Base-by-base conservation (phyloP, 1,140 invertebrate genomes). In the Cydia amplana region DNA sequence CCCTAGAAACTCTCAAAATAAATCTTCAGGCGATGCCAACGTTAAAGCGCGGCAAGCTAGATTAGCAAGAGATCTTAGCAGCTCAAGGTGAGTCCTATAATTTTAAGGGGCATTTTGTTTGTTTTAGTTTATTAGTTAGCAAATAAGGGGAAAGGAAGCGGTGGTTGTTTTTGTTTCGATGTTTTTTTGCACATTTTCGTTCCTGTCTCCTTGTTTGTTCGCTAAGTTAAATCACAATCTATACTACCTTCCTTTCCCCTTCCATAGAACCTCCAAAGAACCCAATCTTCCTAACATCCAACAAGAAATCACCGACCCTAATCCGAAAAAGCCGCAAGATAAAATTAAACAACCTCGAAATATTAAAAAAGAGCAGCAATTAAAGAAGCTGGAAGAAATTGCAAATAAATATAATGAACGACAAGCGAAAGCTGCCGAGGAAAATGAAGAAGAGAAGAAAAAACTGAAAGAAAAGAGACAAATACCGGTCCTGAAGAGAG, bases 71-170 rank as follows among this genome's bases (percentile, higher is more conserved):
- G 91, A 93, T 67, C 80, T 91, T 5, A 93, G 88, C 77, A 91
- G 85, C 77, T 85, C 89, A 63, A 93, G 91, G 90, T 91, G 84
- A 60, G 75, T 77, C 70, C 20, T 9, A 4, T 46, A 36, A 76
- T 79, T 67, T 60, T 36, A 60, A n/a, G 65, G 67, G 20, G 32
- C 7, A 36, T 18, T 18, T 63, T 5, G n/a, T 40, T 76, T 75
- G 16, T 43, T 23, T 60, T 70, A 60, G 63, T 51, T 84, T 43
- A n/a, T 60, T 70, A 60, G 63, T 51, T 84, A 86, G 78, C 88
- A 90, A 93, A 93, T 91, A 91, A 93, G 90, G 91, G 91, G 89
- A 91, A 91, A 91, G 91, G 90, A 93, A 93, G 91, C 83, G 79
- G 25, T 75, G 74, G 75, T 73, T 75, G 46, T 75, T 74, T 75